phyloP scores from a whole-genome alignment of 2,797 vertebrate genomes.

The Cynopterus sphinx region DNA sequence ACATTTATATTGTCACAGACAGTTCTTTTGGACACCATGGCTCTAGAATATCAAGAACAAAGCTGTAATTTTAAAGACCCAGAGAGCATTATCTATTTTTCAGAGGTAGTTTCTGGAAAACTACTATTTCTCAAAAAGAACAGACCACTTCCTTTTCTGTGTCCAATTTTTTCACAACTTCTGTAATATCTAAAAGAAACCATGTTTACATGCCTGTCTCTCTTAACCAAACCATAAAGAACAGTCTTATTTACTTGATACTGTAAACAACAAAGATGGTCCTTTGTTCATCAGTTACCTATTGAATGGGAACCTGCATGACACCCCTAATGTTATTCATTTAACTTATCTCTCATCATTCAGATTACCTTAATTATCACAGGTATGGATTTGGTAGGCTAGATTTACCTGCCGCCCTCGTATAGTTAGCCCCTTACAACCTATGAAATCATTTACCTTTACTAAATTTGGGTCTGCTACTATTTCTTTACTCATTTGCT shows the following conservation, averaged over 20 bases:
- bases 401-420: not conserved
- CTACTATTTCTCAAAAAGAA: not conserved
- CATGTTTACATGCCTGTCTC: not conserved
- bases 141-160: not conserved
- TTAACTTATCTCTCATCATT: not conserved
- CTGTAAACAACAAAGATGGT: not conserved
- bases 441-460: not conserved
- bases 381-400: not conserved
- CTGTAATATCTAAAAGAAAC: not conserved
- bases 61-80: not conserved
- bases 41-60: not conserved
- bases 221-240: not conserved
- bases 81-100: not conserved
- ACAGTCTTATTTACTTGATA: not conserved
- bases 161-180: not conserved
- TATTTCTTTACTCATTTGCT: not conserved
- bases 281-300: not conserved
- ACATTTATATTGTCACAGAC: not conserved
- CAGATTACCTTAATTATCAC: not conserved
- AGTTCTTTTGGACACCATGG: not conserved
- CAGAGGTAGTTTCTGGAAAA: not conserved
- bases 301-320: not conserved
- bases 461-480: not conserved
- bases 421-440: not conserved
- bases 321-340: not conserved